phyloP scores from a whole-genome alignment of 2,888 invertebrate genomes.

The Meandrusa payeni region DNA sequence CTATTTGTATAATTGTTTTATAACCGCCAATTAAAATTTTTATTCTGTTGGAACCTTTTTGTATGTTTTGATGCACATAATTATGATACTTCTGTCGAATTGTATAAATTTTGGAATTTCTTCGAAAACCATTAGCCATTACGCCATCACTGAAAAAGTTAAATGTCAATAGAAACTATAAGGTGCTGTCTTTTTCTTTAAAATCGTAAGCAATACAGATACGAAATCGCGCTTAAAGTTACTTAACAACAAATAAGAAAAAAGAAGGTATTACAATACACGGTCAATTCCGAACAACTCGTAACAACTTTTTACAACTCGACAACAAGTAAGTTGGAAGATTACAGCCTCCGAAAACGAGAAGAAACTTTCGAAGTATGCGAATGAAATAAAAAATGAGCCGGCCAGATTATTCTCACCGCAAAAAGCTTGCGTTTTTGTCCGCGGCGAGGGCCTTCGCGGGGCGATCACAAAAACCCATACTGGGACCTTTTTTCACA shows the following conservation, averaged over 20 bases:
- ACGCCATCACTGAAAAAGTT: too few relatives aligned
- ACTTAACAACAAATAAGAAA: background rate
- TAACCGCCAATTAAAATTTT: too few relatives aligned
- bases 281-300: slow-evolving; percentile 2
- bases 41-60: too few relatives aligned
- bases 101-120: too few relatives aligned
- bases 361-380: slow-evolving; percentile 18
- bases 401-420: slow-evolving; percentile 5
- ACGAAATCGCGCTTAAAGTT: too few relatives aligned
- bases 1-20: too few relatives aligned
- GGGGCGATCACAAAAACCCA: slow-evolving; percentile 9
- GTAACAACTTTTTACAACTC: slow-evolving; percentile 6
- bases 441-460: background rate
- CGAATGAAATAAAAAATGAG: slow-evolving; percentile 18
- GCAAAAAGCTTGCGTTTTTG: slow-evolving; percentile 12
- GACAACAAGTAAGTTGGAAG: slow-evolving; percentile 10
- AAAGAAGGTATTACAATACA: slow-evolving; percentile 8
- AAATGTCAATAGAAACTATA: too few relatives aligned
- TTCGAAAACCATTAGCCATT: too few relatives aligned
- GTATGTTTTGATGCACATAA: too few relatives aligned
- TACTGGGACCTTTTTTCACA: slow-evolving; percentile 6
- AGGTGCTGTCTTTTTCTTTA: too few relatives aligned
- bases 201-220: too few relatives aligned
- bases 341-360: slow-evolving; percentile 11
- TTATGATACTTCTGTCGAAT: too few relatives aligned